A percentile compares a stretch with the other conserved stretches of the same genome.
phyloP scores from a whole-genome alignment of 2,797 vertebrate genomes.

The Syngnathus rostellatus region DNA sequence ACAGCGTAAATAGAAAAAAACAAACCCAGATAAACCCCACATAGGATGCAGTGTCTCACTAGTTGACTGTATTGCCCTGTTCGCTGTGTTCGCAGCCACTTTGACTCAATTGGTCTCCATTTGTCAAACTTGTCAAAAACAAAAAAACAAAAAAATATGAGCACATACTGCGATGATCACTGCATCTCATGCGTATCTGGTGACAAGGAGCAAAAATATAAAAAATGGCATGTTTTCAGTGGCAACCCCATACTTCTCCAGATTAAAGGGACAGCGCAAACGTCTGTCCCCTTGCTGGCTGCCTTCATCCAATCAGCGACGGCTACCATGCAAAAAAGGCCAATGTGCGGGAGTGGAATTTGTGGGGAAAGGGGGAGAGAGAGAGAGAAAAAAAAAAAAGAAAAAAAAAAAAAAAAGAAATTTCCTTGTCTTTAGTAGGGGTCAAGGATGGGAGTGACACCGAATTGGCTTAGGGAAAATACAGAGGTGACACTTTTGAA shows the following conservation, averaged over 20 bases:
- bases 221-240: slow-evolving; percentile 99
- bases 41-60: slow-evolving; percentile 97
- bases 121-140: slow-evolving; percentile 41
- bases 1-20: slow-evolving; percentile 99
- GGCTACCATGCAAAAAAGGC: slow-evolving; percentile 59
- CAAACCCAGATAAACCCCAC: slow-evolving; percentile 97
- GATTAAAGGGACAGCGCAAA: slow-evolving; percentile 56
- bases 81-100: slow-evolving; percentile 63
- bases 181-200: slow-evolving; percentile 99
- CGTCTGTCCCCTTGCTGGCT: slow-evolving; percentile 59
- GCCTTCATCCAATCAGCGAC: slow-evolving; percentile 60
- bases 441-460: slow-evolving; percentile 76
- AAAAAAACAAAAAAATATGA: slow-evolving; percentile 62
- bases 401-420: slow-evolving; percentile 19
- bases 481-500: slow-evolving; percentile 99
- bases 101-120: slow-evolving; percentile 52
- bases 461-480: slow-evolving; percentile 83
- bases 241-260: slow-evolving; percentile 97
- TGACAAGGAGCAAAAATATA: slow-evolving; percentile 99
- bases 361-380: background rate
- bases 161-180: slow-evolving; percentile 79
- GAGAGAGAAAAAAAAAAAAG: too few species aligned
- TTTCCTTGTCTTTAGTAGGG: slow-evolving; percentile 66
- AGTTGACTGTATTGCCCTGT: slow-evolving; percentile 55
- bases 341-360: slow-evolving; percentile 51